Evolutionary conservation across 2,797 vertebrate genomes (phyloP).

Genomic region (Hydrophis major): DNA sequence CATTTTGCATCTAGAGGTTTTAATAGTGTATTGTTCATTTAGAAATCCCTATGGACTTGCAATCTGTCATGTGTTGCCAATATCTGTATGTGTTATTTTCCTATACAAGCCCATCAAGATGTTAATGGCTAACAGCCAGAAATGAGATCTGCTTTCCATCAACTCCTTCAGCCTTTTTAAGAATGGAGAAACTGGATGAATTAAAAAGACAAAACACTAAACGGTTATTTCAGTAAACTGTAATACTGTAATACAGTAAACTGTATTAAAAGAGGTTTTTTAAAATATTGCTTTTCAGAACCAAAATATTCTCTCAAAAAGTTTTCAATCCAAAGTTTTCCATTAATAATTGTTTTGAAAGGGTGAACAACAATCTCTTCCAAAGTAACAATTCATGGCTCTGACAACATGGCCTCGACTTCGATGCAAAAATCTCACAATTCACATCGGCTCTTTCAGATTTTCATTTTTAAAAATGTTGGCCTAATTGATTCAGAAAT

Average conservation of each 20-base stretch:
- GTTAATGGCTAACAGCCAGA: neutral
- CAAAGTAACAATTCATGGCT: neutral
- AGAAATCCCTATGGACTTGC: neutral
- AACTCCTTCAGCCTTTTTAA: accelerated
- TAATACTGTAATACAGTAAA: neutral
- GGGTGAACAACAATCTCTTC: neutral
- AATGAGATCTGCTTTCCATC: neutral
- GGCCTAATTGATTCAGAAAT: neutral
- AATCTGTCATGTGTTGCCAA: neutral
- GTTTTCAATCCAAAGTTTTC: neutral
- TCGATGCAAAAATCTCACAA: neutral
- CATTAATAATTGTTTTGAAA: neutral
- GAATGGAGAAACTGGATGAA: accelerated
- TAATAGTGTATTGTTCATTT: neutral
- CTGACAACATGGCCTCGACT: neutral
- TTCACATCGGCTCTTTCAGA: neutral
- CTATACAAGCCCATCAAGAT: accelerated
- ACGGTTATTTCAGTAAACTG: neutral
- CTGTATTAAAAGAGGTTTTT: neutral
- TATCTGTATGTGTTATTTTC: neutral
- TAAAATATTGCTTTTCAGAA: neutral
- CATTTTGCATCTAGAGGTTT: neutral
- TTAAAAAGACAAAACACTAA: neutral
- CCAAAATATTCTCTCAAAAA: neutral
- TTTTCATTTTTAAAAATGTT: neutral